phyloP scores from a whole-genome alignment of 2,113 vertebrate genomes.

The Forbesichthys agassizii region DNA sequence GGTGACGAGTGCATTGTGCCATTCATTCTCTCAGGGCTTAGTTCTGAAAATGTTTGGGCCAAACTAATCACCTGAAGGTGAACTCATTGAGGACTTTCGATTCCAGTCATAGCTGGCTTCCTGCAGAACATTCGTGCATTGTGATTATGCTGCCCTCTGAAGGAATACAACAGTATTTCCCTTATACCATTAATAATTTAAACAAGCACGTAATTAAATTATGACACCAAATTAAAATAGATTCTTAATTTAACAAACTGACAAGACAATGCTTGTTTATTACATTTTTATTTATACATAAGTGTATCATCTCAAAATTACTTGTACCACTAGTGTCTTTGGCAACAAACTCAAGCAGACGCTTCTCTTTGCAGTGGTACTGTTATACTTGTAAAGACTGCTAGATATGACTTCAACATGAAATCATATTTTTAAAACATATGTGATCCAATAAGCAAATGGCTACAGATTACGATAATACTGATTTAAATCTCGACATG shows the following conservation, averaged over 20 bases:
- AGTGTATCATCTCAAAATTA: conserved; percentile 38
- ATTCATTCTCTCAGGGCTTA: conserved; percentile 64
- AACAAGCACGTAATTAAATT: background rate
- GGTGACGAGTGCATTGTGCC: conserved; percentile 53
- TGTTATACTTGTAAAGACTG: background rate
- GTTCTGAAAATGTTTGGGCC: background rate
- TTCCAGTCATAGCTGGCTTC: conserved; percentile 37
- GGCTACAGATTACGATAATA: conserved; percentile 8
- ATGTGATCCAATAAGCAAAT: background rate
- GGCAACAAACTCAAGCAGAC: conserved; percentile 38
- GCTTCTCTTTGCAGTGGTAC: background rate
- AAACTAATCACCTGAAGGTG: conserved; percentile 59
- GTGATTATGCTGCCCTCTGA: conserved; percentile 46
- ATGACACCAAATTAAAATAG: background rate
- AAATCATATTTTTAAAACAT: conserved; percentile 38
- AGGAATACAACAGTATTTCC: conserved; percentile 25
- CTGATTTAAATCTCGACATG: conserved; percentile 17
- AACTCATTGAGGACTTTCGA: conserved; percentile 68
- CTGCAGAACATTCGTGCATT: background rate
- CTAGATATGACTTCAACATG: conserved; percentile 50
- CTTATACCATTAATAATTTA: conserved; percentile 7
- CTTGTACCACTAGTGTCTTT: conserved; percentile 36
- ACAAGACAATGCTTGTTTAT: conserved; percentile 19
- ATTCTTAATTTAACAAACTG: conserved; percentile 20
- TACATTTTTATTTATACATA: conserved; percentile 37